Conservation (phyloP, 2,113 vertebrate species). For the Corythaixoides concolor region DNA sequence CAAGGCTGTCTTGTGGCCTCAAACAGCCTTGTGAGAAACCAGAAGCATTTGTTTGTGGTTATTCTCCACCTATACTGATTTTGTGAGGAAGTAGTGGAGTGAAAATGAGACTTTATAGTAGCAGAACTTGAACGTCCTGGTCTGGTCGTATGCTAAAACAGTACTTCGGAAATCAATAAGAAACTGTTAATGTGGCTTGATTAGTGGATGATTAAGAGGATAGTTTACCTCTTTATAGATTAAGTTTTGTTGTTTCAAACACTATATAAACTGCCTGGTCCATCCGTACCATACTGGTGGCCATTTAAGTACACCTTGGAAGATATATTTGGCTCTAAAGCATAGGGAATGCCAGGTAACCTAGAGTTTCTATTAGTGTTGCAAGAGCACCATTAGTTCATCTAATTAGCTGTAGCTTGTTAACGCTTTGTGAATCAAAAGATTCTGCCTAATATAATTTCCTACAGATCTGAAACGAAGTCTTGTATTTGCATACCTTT, state of each 20-base stretch:
- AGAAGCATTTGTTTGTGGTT: not conserved
- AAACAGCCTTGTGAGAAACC: not conserved
- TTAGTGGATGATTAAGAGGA: not conserved
- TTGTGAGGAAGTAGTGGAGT: not conserved
- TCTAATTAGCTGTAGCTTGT: not conserved
- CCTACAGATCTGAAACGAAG: not conserved
- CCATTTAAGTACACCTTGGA: not conserved
- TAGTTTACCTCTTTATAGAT: not conserved
- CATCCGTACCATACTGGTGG: not conserved
- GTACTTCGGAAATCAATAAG: not conserved
- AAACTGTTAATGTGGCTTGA: not conserved
- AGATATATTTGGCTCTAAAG: not conserved
- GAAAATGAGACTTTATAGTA: not conserved
- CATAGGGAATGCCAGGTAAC: not conserved
- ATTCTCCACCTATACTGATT: not conserved
- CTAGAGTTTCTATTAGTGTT: not conserved
- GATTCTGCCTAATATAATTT: not conserved
- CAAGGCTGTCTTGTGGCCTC: not conserved
- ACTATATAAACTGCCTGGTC: not conserved
- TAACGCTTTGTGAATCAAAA: not conserved
- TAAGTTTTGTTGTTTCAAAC: not conserved
- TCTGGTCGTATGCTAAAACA: not conserved
- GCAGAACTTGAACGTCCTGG: not conserved
- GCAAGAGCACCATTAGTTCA: not conserved
- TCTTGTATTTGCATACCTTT: not conserved